Base-by-base conservation (phyloP, 2,797 vertebrate genomes). In the Alosa sapidissima region DNA sequence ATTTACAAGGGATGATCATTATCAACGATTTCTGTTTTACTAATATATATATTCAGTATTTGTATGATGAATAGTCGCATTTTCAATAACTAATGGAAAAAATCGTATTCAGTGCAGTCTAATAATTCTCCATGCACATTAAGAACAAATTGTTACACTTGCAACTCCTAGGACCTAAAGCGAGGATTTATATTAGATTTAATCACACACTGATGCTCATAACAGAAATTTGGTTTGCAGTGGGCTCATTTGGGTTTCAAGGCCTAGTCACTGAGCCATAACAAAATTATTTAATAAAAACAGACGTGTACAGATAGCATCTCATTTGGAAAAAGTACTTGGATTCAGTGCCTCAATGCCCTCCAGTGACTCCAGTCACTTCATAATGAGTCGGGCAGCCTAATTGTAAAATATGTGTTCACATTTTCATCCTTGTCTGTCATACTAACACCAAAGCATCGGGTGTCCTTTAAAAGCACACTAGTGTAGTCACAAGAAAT, bases 361-460 rank as follows among this genome's bases (percentile, higher is more conserved):
- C 84, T 88, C 84, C 52, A 62, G 84, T 87, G 87, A 84, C 82
- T 87, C 85, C 81, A 58, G 82, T 81, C 84, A 51, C n/a, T 82
- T 84, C 75, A 81, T 87, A 88, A 89, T 87, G 81, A 88, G 65
- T 83, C 85, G 85, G 85, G 86, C 86, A 85, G 19, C 75, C 83
- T 90, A 88, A 90, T 88, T 90, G 85, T 90, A 88, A 90, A 88
- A 90, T 86, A 90, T 90, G 89, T 87, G 87, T 87, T 83, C 85
- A 83, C 54, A 83, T 89, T 78, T 83, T 52, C 87, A 83, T 85
- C 84, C 87, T 83, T 47, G 60, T 60, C 72, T 82, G 72, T 54
- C 86, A 85, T 75, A 89, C 85, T 58, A 87, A 84, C 86, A 48
- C 62, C 78, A 88, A 72, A 28, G 65, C 33, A 13, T 41, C 36